Percentiles rank a stretch among this genome's conserved stretches.
Conservation (phyloP, 2,797 vertebrate species). For the Labroides dimidiatus region DNA sequence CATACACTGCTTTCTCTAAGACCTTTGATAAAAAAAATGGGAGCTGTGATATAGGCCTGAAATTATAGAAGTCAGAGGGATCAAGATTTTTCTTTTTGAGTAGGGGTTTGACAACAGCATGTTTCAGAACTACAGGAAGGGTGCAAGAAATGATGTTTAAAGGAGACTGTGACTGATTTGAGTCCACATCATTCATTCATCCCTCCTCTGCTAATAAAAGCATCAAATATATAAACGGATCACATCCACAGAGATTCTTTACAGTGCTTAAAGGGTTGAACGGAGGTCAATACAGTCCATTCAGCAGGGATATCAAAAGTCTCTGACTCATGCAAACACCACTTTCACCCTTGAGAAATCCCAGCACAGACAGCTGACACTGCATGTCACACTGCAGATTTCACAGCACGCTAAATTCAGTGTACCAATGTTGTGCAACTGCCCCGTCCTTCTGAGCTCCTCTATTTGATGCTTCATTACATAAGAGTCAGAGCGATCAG, state of each 20-base stretch:
- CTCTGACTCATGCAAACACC: constrained; percentile 33
- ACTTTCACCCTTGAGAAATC: constrained; percentile 48
- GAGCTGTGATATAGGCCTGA: too few relatives aligned
- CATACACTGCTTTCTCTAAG: too few relatives aligned
- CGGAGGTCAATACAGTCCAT: constrained; percentile 16
- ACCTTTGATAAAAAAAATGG: too few relatives aligned
- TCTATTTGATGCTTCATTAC: constrained; percentile 32
- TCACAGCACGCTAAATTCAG: constrained; percentile 32
- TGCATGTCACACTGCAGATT: constrained; percentile 33
- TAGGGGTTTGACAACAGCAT: too few relatives aligned
- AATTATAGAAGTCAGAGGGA: too few relatives aligned
- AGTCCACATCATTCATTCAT: not conserved
- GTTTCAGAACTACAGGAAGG: too few relatives aligned
- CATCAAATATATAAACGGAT: not conserved
- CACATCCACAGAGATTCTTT: not conserved
- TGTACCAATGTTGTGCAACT: constrained; percentile 55
- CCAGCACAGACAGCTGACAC: constrained; percentile 51
- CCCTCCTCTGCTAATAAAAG: not conserved
- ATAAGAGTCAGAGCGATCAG: constrained; percentile 34
- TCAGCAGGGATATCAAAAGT: constrained; percentile 41
- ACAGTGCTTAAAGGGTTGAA: not conserved
- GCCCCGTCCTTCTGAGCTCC: constrained; percentile 9
- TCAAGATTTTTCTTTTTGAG: too few relatives aligned
- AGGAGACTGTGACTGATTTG: not conserved
- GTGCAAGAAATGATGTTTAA: not conserved